Conservation (phyloP, 2,888 invertebrate genomes). For the Exephanes ischioxanthus region DNA sequence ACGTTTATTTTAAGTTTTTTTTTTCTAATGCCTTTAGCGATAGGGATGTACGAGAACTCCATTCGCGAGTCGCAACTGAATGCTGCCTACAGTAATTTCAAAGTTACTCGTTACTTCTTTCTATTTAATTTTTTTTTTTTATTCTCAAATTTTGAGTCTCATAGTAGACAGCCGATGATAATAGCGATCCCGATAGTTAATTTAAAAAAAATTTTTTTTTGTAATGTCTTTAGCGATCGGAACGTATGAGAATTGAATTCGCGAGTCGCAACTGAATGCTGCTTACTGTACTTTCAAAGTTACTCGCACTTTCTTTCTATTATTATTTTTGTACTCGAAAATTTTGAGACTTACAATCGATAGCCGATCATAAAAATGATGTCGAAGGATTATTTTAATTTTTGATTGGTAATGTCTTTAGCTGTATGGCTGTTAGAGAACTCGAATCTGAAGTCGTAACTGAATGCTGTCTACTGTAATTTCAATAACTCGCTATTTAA, state of each 20-base stretch:
- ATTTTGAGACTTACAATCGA: neutral
- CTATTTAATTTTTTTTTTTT: neutral
- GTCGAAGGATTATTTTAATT: neutral
- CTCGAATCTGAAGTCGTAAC: constrained; percentile 52
- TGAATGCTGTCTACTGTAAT: constrained; percentile 45
- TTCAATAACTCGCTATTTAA: constrained; percentile 46
- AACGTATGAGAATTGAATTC: constrained; percentile 62
- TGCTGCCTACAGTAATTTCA: constrained; percentile 46
- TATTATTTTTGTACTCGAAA: neutral
- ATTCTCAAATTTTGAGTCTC: too few relatives aligned
- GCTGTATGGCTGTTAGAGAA: constrained; percentile 61
- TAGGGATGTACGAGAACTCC: constrained; percentile 59
- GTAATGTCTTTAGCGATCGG: constrained; percentile 36
- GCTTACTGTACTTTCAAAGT: constrained; percentile 49
- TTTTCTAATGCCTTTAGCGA: constrained; percentile 26
- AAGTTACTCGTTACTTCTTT: constrained; percentile 40
- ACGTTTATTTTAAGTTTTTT: neutral
- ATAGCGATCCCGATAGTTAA: neutral
- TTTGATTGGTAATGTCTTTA: constrained; percentile 18
- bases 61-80: constrained; percentile 54
- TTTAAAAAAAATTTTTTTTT: neutral
- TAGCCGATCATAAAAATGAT: neutral
- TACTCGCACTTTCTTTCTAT: constrained; percentile 36
- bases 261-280: constrained; percentile 42
- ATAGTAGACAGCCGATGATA: neutral